phyloP scores from a whole-genome alignment of 2,888 invertebrate genomes.

The Caradrina kadenii region DNA sequence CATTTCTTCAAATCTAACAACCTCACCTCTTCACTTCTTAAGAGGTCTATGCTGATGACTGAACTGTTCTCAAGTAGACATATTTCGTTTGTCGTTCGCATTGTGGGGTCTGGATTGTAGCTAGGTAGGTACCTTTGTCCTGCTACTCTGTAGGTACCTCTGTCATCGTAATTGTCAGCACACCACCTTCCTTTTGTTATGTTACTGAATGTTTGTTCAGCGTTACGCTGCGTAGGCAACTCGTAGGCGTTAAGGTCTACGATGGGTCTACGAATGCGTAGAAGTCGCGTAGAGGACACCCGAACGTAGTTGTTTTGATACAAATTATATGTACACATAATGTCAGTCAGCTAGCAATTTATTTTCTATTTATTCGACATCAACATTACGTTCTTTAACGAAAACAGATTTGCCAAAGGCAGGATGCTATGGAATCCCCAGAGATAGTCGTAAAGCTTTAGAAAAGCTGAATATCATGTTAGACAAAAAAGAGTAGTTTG shows the following conservation, averaged over 20 bases:
- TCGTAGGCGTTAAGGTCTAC: neutral
- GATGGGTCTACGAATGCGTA: too few species aligned
- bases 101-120: neutral
- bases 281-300: neutral
- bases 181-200: neutral
- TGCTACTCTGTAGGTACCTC: too few species aligned
- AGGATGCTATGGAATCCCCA: too few species aligned
- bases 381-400: too few species aligned
- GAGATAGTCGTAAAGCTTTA: too few species aligned
- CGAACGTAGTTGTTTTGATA: neutral
- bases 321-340: neutral
- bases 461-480: too few species aligned
- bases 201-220: too few species aligned
- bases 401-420: too few species aligned
- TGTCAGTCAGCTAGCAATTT: too few species aligned
- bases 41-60: conserved; percentile 15
- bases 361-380: too few species aligned
- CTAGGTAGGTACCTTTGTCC: too few species aligned
- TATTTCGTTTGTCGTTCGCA: conserved; percentile 1
- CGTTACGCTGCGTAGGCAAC: neutral
- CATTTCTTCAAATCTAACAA: conserved; percentile 19
- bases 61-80: conserved; percentile 8
- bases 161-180: neutral
- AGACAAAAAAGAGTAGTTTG: too few species aligned
- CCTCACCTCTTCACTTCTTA: conserved; percentile 13